Evolutionary conservation across 1,140 invertebrate species (phyloP).

Genomic region (Diorhabda sublineata): DNA sequence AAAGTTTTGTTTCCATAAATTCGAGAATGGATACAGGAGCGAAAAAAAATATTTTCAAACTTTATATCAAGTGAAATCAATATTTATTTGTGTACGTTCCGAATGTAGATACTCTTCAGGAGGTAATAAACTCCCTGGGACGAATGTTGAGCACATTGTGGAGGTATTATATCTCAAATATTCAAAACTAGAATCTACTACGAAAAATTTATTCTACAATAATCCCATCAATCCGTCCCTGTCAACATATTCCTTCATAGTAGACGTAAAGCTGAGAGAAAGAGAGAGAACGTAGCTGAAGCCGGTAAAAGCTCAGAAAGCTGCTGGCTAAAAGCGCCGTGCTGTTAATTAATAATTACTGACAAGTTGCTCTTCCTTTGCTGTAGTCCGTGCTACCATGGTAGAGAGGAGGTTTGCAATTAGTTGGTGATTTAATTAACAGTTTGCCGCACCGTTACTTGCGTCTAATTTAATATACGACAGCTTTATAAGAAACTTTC

Average conservation of each 20-base stretch:
- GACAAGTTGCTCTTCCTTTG: conserved; percentile 50
- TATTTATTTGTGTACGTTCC: too few species aligned
- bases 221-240: neutral
- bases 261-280: conserved; percentile 30
- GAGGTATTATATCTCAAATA: too few species aligned
- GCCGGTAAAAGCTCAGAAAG: conserved; percentile 52
- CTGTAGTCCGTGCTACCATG: conserved; percentile 41
- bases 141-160: too few species aligned
- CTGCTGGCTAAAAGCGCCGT: conserved; percentile 51
- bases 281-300: conserved; percentile 28
- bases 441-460: conserved; percentile 44
- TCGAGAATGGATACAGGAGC: too few species aligned
- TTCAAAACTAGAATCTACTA: too few species aligned
- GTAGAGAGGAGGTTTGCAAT: conserved; percentile 38
- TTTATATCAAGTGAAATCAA: too few species aligned
- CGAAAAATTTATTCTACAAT: too few species aligned
- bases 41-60: too few species aligned
- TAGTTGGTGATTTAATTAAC: conserved; percentile 44
- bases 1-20: too few species aligned
- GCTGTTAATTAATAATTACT: conserved; percentile 54
- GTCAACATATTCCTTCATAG: conserved; percentile 3
- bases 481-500: conserved; percentile 29
- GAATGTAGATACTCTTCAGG: too few species aligned
- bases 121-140: too few species aligned
- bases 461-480: conserved; percentile 39